These are phyloP conservation scores for Falcaria lacertinaria DNA, from an alignment of 2,888 invertebrate genomes.

Conservation along the genomic window DNA sequence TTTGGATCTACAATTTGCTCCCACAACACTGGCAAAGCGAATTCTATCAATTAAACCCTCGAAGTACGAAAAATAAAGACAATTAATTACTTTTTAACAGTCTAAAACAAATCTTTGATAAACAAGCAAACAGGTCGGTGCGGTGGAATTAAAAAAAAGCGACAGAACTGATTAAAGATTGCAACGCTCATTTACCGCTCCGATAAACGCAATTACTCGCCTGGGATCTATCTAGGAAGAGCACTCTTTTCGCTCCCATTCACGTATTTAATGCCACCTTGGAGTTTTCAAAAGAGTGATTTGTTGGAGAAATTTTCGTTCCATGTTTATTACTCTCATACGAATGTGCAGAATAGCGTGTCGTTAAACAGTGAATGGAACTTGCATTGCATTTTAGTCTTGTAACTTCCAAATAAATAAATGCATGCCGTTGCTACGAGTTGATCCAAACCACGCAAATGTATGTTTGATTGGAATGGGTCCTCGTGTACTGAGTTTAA, in stretches of 20 bases:
- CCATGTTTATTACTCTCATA: slow-evolving; percentile 12
- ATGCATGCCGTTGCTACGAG: too few relatives aligned
- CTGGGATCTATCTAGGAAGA: slow-evolving; percentile 46
- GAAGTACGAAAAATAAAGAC: not conserved
- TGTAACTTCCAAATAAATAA: too few relatives aligned
- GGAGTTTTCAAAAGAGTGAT: slow-evolving; percentile 16
- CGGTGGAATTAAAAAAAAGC: slow-evolving; percentile 35
- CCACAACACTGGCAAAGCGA: too few relatives aligned
- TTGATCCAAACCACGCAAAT: too few relatives aligned
- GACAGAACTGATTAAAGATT: slow-evolving; percentile 63
- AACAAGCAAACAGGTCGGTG: slow-evolving; percentile 35
- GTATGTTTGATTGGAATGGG: too few relatives aligned
- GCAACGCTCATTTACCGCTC: slow-evolving; percentile 72
- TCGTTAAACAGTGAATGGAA: too few relatives aligned
- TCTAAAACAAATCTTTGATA: slow-evolving; percentile 10
- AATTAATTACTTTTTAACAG: not conserved
- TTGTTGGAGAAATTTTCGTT: slow-evolving; percentile 17
- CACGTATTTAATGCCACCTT: slow-evolving; percentile 37
- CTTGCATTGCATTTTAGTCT: too few relatives aligned
- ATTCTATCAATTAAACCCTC: too few relatives aligned
- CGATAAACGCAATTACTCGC: slow-evolving; percentile 70
- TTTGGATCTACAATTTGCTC: too few relatives aligned
- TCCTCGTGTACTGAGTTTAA: too few relatives aligned
- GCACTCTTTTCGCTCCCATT: slow-evolving; percentile 42
- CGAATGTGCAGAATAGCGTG: too few relatives aligned